Conservation (phyloP, 2,888 invertebrate species). For the Amiota communis region DNA sequence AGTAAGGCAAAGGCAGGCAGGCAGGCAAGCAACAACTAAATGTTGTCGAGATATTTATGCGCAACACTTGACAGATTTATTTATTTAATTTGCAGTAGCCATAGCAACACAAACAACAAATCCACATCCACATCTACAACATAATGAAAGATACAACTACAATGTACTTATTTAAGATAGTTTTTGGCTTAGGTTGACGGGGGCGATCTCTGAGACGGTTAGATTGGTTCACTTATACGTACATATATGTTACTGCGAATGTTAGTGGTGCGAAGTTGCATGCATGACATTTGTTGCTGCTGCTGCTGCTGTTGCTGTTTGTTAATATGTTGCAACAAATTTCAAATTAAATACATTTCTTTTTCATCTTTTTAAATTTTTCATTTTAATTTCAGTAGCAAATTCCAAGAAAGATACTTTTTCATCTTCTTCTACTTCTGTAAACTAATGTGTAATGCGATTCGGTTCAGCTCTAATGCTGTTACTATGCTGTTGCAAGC, state of each 20-base stretch:
- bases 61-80: constrained; percentile 67
- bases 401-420: constrained; percentile 4
- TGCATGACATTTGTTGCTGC: neutral
- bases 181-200: neutral
- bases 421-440: neutral
- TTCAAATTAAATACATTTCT: constrained; percentile 25
- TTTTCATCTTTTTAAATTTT: neutral
- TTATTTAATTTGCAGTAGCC: constrained; percentile 51
- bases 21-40: constrained; percentile 49
- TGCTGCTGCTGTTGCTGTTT: constrained; percentile 11
- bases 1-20: constrained; percentile 40
- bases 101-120: constrained; percentile 23
- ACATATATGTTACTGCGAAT: too few relatives aligned
- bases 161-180: neutral
- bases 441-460: neutral
- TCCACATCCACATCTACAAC: constrained; percentile 1
- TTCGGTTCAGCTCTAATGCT: neutral
- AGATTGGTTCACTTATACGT: too few relatives aligned
- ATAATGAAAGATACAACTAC: too few relatives aligned
- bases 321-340: constrained; percentile 29
- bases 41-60: constrained; percentile 67
- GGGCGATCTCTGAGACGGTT: neutral
- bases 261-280: neutral
- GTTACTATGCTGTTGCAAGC: neutral
- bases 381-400: neutral